Evolutionary conservation across 2,113 vertebrate genomes (phyloP).

Genomic region (Trogon surrucura): DNA sequence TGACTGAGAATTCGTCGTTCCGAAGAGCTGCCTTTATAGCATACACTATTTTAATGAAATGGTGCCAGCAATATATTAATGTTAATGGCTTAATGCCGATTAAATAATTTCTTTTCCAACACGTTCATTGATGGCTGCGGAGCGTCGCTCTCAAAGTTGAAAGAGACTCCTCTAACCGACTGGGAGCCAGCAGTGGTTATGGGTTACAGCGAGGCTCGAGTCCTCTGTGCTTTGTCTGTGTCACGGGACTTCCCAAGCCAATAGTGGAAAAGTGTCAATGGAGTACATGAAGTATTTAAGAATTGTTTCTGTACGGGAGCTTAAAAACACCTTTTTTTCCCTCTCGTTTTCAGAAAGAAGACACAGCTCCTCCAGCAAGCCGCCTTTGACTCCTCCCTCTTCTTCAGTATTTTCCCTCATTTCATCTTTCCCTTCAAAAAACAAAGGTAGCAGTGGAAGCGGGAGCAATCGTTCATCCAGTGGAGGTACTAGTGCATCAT

Average conservation of each 20-base stretch:
- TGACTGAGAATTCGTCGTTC: background rate
- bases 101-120: background rate
- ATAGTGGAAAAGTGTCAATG: background rate
- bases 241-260: background rate
- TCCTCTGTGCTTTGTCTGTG: background rate
- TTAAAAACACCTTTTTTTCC: background rate
- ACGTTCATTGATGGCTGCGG: background rate
- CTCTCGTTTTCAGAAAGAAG: slow-evolving; percentile 87
- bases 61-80: background rate
- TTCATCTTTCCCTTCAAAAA: slow-evolving; percentile 84
- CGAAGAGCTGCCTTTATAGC: background rate
- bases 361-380: slow-evolving; percentile 92
- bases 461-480: slow-evolving; percentile 80
- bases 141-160: background rate
- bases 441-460: slow-evolving; percentile 77
- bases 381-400: slow-evolving; percentile 79
- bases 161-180: accelerated
- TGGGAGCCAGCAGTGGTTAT: background rate
- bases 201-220: background rate
- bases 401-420: slow-evolving; percentile 83
- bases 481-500: slow-evolving; percentile 78
- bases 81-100: background rate
- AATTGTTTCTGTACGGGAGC: background rate
- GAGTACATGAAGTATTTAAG: background rate
- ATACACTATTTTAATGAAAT: background rate